Conservation (phyloP, 1,140 invertebrate species). For the Bombus polaris region DNA sequence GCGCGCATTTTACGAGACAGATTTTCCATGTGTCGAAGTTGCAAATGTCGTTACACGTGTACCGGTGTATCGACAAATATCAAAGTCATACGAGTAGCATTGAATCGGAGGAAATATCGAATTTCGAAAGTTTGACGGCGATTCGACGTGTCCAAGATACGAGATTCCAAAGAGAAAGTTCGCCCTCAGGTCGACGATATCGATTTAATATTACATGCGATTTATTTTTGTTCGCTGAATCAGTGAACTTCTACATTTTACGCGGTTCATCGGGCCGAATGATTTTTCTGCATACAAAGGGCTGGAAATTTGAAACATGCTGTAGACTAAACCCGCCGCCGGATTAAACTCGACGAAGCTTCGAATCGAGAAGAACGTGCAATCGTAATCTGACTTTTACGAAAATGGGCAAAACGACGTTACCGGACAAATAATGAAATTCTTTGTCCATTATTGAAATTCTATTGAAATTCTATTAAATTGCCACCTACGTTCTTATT, state of each 20-base stretch:
- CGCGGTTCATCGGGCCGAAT: conserved; percentile 13
- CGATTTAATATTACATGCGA: background rate
- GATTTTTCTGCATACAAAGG: conserved; percentile 13
- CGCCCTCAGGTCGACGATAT: background rate
- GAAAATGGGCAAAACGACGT: background rate
- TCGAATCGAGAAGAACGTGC: background rate
- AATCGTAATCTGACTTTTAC: background rate
- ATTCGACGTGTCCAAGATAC: too few relatives aligned
- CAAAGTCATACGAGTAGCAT: background rate
- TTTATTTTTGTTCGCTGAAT: conserved; percentile 25
- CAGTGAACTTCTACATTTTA: background rate
- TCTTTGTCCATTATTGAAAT: background rate
- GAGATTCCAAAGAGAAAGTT: background rate
- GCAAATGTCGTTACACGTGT: background rate
- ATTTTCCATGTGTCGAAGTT: background rate
- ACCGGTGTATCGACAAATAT: background rate
- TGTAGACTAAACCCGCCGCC: background rate
- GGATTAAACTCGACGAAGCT: background rate
- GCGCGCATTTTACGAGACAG: background rate
- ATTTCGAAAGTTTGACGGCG: background rate
- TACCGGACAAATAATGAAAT: background rate
- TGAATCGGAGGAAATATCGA: background rate
- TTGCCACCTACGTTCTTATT: background rate
- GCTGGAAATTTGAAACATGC: conserved; percentile 9
- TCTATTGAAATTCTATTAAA: background rate